Evolutionary conservation across 2,888 invertebrate genomes (phyloP).

Genomic region (Spodoptera exigua): DNA sequence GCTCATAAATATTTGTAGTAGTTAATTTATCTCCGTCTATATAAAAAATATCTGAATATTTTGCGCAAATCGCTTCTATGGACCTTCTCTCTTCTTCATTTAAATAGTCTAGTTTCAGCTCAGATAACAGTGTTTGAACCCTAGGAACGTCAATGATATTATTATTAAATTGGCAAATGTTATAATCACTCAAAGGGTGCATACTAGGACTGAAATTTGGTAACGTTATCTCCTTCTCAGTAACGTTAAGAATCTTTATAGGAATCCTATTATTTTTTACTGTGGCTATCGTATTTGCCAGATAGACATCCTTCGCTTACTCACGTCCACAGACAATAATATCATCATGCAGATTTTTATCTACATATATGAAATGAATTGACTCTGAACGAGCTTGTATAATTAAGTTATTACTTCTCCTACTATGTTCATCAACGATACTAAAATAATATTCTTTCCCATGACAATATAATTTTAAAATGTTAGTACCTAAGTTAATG

Average conservation of each 20-base stretch:
- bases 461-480: background rate
- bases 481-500: background rate
- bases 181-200: background rate
- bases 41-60: slow-evolving; percentile 5
- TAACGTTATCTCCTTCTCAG: background rate
- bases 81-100: background rate
- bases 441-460: background rate
- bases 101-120: slow-evolving; percentile 1
- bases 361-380: background rate
- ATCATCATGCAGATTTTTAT: background rate
- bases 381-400: background rate
- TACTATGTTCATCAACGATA: background rate
- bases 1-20: slow-evolving; percentile 2
- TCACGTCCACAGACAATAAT: slow-evolving; percentile 1
- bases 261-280: slow-evolving; percentile 1
- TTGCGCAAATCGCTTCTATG: slow-evolving; percentile 1
- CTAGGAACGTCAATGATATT: background rate
- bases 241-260: background rate
- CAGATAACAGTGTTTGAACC: slow-evolving; percentile 2
- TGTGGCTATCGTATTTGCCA: slow-evolving; percentile 4
- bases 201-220: background rate
- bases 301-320: background rate
- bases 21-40: no score
- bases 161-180: slow-evolving; percentile 8
- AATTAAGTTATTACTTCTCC: background rate